These are phyloP conservation scores for Elephantulus edwardii DNA, from an alignment of 2,113 vertebrate genomes.

Conservation along the genomic window DNA sequence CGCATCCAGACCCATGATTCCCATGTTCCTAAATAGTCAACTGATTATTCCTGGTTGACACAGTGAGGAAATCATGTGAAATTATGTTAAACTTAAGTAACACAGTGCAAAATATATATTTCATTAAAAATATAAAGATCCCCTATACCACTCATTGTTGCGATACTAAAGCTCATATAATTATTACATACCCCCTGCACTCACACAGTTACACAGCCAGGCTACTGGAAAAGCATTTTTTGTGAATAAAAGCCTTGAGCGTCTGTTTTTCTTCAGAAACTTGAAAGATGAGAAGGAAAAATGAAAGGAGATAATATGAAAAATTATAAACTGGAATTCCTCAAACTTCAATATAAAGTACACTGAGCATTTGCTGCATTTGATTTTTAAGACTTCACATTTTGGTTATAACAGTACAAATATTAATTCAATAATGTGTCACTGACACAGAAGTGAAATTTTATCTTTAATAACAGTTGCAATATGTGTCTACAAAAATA, in stretches of 20 bases:
- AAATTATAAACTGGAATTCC: conserved; percentile 30
- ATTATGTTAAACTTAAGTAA: background rate
- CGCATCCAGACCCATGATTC: background rate
- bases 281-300: background rate
- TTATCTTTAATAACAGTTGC: conserved; percentile 27
- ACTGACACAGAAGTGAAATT: conserved; percentile 11
- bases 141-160: too few species aligned
- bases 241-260: background rate
- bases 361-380: background rate
- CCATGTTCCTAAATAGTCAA: background rate
- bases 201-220: background rate
- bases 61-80: background rate
- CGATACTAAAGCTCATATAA: background rate
- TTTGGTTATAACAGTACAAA: background rate
- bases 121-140: too few species aligned
- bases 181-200: too few species aligned
- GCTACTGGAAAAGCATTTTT: background rate
- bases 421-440: background rate
- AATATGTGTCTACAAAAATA: conserved; percentile 16
- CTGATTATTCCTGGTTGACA: background rate
- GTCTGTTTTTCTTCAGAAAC: conserved; percentile 25
- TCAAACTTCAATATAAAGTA: conserved; percentile 8
- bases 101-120: too few species aligned
- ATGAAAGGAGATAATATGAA: conserved; percentile 31
- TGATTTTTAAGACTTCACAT: conserved; percentile 17